Evolutionary conservation across 1,140 invertebrate genomes (phyloP).

Genomic region (Littorina saxatilis): DNA sequence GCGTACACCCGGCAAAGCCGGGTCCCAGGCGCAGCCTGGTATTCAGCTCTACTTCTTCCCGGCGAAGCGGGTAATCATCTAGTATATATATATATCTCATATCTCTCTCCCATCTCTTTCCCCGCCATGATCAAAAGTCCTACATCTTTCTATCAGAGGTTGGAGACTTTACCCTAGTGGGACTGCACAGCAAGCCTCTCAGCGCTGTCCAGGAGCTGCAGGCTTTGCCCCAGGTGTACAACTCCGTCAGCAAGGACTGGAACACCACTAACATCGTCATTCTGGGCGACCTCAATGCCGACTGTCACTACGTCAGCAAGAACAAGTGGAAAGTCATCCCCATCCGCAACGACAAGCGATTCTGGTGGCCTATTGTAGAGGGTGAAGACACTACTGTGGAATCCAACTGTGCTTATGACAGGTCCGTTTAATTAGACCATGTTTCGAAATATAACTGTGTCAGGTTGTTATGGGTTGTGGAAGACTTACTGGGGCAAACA

Average conservation of each 20-base stretch:
- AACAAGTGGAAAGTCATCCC: slow-evolving; percentile 56
- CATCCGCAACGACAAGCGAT: slow-evolving; percentile 42
- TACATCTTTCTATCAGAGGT: not conserved
- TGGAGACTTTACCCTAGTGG: slow-evolving; percentile 42
- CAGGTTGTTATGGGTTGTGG: too few species aligned
- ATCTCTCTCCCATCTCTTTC: too few species aligned
- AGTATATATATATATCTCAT: too few species aligned
- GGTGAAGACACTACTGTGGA: too few species aligned
- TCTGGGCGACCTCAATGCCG: slow-evolving; percentile 74
- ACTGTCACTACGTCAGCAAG: slow-evolving; percentile 68
- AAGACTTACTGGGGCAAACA: too few species aligned
- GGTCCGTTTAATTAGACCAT: too few species aligned
- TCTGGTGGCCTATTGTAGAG: not conserved
- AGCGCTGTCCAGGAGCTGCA: slow-evolving; percentile 47
- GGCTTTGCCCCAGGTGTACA: slow-evolving; percentile 39
- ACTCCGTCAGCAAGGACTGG: slow-evolving; percentile 29
- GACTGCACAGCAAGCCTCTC: slow-evolving; percentile 45
- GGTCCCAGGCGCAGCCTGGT: too few species aligned
- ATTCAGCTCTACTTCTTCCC: not conserved
- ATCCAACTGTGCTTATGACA: not conserved
- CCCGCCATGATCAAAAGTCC: not conserved
- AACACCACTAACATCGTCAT: slow-evolving; percentile 55
- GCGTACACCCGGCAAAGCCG: not conserved
- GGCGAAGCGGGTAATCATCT: too few species aligned
- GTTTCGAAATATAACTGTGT: too few species aligned